These are phyloP conservation scores for Gymnosoma rotundatum DNA, from an alignment of 2,888 invertebrate species.

Conservation along the genomic window DNA sequence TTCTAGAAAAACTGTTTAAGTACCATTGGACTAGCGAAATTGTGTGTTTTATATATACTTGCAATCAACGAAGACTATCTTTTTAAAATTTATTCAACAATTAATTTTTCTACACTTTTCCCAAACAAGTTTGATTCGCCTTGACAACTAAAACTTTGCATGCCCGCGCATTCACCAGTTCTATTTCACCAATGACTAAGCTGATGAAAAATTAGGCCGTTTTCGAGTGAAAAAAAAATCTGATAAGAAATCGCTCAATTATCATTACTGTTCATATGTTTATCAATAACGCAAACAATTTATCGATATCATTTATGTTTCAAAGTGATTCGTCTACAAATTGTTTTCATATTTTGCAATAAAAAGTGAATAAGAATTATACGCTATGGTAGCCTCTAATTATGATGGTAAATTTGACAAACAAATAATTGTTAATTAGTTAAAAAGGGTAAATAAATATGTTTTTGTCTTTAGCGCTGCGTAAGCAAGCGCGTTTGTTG, in stretches of 20 bases:
- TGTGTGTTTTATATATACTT: too few species aligned
- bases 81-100: too few species aligned
- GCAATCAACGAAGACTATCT: too few species aligned
- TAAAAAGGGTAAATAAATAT: background rate
- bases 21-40: too few species aligned
- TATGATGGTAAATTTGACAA: slow-evolving; percentile 77
- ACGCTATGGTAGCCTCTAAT: slow-evolving; percentile 76
- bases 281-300: slow-evolving; percentile 6
- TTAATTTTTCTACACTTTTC: too few species aligned
- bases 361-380: slow-evolving; percentile 28
- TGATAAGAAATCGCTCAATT: background rate
- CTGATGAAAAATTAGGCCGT: too few species aligned
- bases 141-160: too few species aligned
- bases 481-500: slow-evolving; percentile 95
- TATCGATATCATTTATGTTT: slow-evolving; percentile 35
- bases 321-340: slow-evolving; percentile 38
- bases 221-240: too few species aligned
- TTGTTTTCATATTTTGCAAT: slow-evolving; percentile 46
- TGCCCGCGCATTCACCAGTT: too few species aligned
- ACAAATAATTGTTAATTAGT: background rate
- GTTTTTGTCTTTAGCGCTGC: slow-evolving; percentile 84
- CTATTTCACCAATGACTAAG: too few species aligned
- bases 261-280: slow-evolving; percentile 5
- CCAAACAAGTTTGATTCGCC: too few species aligned
- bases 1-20: too few species aligned